phyloP scores from a whole-genome alignment of 2,797 vertebrate genomes.

The Chelidonichthys spinosus region DNA sequence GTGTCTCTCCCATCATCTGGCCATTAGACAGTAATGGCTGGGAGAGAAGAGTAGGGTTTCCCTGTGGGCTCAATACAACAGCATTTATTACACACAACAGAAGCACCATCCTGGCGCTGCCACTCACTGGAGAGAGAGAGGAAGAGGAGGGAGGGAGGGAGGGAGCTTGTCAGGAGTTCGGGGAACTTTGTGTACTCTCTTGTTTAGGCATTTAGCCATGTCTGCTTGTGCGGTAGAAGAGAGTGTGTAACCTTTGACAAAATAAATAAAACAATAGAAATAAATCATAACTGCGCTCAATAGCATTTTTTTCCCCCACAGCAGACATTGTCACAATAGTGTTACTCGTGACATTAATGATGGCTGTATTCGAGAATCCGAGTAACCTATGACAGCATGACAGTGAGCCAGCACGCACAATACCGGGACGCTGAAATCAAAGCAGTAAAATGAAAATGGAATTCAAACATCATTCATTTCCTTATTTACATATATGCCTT shows the following conservation, averaged over 20 bases:
- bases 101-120: slow-evolving; percentile 81
- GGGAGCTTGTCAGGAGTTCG: slow-evolving; percentile 54
- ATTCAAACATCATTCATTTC: slow-evolving; percentile 4
- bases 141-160: slow-evolving; percentile 46
- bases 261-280: background rate
- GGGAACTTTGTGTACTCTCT: slow-evolving; percentile 39
- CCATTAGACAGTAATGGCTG: slow-evolving; percentile 99
- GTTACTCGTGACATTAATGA: background rate
- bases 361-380: background rate
- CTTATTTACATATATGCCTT: slow-evolving; percentile 8
- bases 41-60: slow-evolving; percentile 97
- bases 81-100: slow-evolving; percentile 96
- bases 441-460: slow-evolving; percentile 8
- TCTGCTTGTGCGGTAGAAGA: background rate
- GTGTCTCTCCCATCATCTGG: slow-evolving; percentile 94
- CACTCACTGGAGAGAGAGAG: slow-evolving; percentile 74
- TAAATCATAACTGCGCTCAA: background rate
- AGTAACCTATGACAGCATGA: background rate
- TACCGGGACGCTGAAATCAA: background rate
- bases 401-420: slow-evolving; percentile 12
- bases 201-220: slow-evolving; percentile 22
- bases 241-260: background rate
- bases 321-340: background rate
- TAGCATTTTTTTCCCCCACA: background rate
- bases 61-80: slow-evolving; percentile 97